Conservation (phyloP, 2,888 invertebrate genomes). For the Panzeria rudis region DNA sequence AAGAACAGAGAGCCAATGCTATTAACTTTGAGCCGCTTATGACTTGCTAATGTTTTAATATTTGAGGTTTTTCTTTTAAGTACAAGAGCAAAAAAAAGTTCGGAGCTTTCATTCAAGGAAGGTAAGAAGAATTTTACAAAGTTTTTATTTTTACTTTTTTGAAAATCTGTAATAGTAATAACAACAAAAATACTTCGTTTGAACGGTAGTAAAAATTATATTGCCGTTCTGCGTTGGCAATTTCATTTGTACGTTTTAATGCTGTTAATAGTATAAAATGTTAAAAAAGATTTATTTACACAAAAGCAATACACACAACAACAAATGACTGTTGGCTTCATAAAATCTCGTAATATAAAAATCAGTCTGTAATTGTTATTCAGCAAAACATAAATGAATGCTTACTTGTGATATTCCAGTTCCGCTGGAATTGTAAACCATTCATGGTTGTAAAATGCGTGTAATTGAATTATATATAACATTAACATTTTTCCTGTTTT, state of each 20-base stretch:
- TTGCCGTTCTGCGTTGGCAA: conserved; percentile 19
- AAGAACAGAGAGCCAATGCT: conserved; percentile 39
- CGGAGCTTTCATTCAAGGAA: conserved; percentile 21
- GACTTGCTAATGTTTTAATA: conserved; percentile 59
- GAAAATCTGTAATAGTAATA: conserved; percentile 1
- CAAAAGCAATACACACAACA: conserved; percentile 19
- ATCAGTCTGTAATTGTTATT: not conserved
- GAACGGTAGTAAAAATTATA: conserved; percentile 20
- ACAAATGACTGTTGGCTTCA: conserved; percentile 5
- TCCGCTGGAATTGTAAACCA: conserved; percentile 60
- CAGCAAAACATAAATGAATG: not conserved
- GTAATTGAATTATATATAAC: conserved; percentile 68
- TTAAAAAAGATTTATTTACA: conserved; percentile 34
- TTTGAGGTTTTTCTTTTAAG: conserved; percentile 59
- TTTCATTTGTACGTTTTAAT: conserved; percentile 28
- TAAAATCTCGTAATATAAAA: not conserved
- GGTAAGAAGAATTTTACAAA: conserved; percentile 32
- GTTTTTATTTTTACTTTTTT: not conserved
- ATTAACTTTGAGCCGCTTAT: conserved; percentile 65
- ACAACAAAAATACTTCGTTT: conserved; percentile 1
- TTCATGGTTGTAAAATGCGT: conserved; percentile 67
- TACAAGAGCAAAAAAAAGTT: not conserved
- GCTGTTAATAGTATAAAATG: conserved; percentile 53
- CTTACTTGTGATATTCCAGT: conserved; percentile 29
- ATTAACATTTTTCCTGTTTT: conserved; percentile 48